Percentiles rank a stretch among this genome's conserved stretches.
Evolutionary conservation across 2,888 invertebrate species (phyloP).

Genomic region (Deladenus siricidicola): DNA sequence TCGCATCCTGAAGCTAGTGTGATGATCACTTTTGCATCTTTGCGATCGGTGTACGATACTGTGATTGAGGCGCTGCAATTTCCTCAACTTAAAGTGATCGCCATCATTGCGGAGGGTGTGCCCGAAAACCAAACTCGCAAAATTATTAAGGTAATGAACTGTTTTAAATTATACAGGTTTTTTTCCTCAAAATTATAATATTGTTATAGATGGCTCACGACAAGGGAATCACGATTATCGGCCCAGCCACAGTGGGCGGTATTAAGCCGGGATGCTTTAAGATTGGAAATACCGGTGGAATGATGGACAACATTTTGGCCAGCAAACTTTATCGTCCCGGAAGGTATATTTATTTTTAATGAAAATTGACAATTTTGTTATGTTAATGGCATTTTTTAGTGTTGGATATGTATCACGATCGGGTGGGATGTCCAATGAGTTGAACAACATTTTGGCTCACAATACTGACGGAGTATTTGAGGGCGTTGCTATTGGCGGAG

Average conservation of each 20-base stretch:
- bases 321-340: conserved; percentile 93
- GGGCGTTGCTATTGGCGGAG: conserved; percentile 95
- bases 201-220: conserved; percentile 53
- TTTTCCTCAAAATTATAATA: conserved; percentile 56
- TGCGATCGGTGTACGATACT: conserved; percentile 92
- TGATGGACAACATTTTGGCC: conserved; percentile 97
- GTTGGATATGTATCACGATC: conserved; percentile 97
- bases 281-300: conserved; percentile 91
- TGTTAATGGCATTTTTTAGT: conserved; percentile 58
- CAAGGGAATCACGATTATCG: conserved; percentile 78
- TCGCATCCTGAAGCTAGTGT: conserved; percentile 91
- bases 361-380: neutral
- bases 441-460: conserved; percentile 93
- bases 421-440: conserved; percentile 97
- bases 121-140: conserved; percentile 96
- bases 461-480: conserved; percentile 94
- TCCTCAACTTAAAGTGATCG: conserved; percentile 69
- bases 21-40: conserved; percentile 87
- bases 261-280: conserved; percentile 98
- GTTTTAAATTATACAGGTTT: too few species aligned
- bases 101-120: conserved; percentile 97
- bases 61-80: conserved; percentile 86
- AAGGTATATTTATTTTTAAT: conserved; percentile 52
- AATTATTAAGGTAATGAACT: conserved; percentile 64
- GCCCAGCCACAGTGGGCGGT: conserved; percentile 69